Conservation (phyloP, 2,113 vertebrate genomes). For the Nettapus auritus region DNA sequence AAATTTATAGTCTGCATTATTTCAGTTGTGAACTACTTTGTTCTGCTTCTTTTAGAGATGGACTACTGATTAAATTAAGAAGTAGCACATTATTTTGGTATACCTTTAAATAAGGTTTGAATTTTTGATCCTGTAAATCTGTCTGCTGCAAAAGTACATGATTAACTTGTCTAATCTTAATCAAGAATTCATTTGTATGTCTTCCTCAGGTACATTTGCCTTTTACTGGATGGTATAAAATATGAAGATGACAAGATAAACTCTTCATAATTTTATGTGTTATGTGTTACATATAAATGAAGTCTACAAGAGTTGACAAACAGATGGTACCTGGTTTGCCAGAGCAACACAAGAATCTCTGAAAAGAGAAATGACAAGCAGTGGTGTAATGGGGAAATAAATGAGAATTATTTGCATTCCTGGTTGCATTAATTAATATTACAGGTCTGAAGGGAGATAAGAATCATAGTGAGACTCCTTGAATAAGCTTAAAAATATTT, state of each 20-base stretch:
- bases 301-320: neutral
- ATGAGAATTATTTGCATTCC: neutral
- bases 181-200: neutral
- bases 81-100: rapidly evolving
- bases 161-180: neutral
- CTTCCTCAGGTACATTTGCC: neutral
- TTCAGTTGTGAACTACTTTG: neutral
- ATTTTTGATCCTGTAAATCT: neutral
- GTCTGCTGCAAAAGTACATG: neutral
- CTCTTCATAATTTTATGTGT: neutral
- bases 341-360: neutral
- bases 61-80: neutral
- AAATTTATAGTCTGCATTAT: neutral
- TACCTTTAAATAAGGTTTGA: neutral
- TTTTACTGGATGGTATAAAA: neutral
- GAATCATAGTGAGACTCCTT: neutral
- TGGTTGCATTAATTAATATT: neutral
- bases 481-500: neutral
- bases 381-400: neutral
- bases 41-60: neutral
- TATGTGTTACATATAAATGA: neutral
- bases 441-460: neutral
- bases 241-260: neutral
- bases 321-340: neutral
- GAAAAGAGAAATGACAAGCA: neutral